Evolutionary conservation across 2,888 invertebrate species (phyloP), one percentile per base, ranked within the genome.

Genomic region (Peribatodes rhomboidaria): DNA sequence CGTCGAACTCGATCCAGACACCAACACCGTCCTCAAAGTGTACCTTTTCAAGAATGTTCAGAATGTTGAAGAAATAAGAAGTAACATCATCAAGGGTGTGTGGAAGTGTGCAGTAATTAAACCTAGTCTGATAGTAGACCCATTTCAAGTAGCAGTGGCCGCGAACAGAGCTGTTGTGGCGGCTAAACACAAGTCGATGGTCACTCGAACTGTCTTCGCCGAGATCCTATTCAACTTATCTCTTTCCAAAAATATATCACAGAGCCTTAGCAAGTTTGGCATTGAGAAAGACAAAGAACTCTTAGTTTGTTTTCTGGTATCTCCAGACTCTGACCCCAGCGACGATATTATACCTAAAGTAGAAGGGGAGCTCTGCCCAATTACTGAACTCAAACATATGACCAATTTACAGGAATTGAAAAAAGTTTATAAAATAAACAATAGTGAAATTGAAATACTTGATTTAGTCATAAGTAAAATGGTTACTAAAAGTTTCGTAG

Each of bases 161-260:
- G 95, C 96, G 0, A 96, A 96, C 78, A 95, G 94, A 80, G 96
- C 96, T 2, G 90, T 92, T 0, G 73, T 94, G 0, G 87, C 94
- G 1, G 88, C 94, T 53, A 94, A 92, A 73, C 80, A 79, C 1
- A 81, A 83, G 11, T 85, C 82, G 37, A 85, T 95, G 79, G 94
- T 94, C 0, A 96, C 96, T 0, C 94, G 94, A 75, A 94, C 92
- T 9, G 76, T 96, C 0, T 95, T 90, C 77, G 94, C 95, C 0
- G 96, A 97, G 85, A 92, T 96, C 52, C 78, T 97, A 16, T 96
- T 94, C 79, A 95, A 95, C 81, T 86, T 97, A 64, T 96, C 96
- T 0, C 83, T 94, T 0, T 94, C 96, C 0, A 96, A 95, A 77
- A 96, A 96, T 74, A 97, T 97, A 69, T 93, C 95, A 3, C 94